Percentiles rank a stretch among this genome's conserved stretches.
These are phyloP conservation scores for Tyrannus savana DNA, from an alignment of 2,113 vertebrate genomes.

Conservation along the genomic window DNA sequence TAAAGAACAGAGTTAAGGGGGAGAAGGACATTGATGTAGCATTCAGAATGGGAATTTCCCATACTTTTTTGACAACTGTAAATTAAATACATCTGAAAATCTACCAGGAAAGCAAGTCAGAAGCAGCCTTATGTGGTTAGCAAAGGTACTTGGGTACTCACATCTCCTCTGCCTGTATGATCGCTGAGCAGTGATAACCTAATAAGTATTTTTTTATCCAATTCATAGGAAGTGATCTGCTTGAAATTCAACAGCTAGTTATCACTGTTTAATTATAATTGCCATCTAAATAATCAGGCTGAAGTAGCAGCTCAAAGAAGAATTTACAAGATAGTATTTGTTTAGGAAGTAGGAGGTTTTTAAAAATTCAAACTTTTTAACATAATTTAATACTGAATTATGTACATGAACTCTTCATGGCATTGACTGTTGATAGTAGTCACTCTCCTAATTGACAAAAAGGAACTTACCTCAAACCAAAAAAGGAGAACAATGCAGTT, in stretches of 20 bases:
- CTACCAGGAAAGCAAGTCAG: neutral
- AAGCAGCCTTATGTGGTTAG: neutral
- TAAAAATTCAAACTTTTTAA: neutral
- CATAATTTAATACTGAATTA: neutral
- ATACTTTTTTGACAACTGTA: neutral
- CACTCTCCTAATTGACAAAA: neutral
- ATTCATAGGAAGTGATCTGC: neutral
- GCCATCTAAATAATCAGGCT: neutral
- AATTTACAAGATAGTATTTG: neutral
- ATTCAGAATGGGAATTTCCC: conserved; percentile 14
- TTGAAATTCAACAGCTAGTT: neutral
- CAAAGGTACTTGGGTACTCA: neutral
- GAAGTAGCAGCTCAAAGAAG: neutral
- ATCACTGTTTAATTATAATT: neutral
- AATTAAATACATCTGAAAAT: conserved; percentile 28
- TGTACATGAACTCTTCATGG: neutral
- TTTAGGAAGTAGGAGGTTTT: neutral
- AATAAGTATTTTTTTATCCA: neutral
- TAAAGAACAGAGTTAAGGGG: conserved; percentile 37
- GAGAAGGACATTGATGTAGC: neutral
- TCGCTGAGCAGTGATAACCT: neutral
- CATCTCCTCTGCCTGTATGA: neutral
- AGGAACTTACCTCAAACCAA: neutral
- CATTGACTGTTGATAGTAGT: neutral
- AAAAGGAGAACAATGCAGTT: neutral